Base-by-base conservation (phyloP, 30 jellyfish, hydroid and myxozoan genomes). In the Aurelia sp. region DNA sequence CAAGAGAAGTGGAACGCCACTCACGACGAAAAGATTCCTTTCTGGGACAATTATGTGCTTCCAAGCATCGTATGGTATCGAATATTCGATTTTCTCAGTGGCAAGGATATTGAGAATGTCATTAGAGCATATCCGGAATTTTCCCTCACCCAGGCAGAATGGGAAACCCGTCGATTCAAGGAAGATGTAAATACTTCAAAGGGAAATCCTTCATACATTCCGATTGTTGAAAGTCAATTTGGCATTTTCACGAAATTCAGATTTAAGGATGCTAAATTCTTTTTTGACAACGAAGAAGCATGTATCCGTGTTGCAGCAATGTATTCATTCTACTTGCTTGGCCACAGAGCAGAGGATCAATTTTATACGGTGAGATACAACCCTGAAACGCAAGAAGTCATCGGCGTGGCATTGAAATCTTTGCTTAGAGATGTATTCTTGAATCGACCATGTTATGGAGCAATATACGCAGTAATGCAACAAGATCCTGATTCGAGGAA, bases 251-350 rank as follows among this genome's bases (percentile, higher is more conserved):
- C 96, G 16, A 27, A 53, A 20, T 86, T 86, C 61, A 21, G 23
- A 13, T 86, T 86, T 22, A 17, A 59, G 18, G 78, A 66, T 65
- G 62, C 72, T 30, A 21, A 13, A 10, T 86, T 86, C 85, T 84
- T 86, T 23, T 53, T 31, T 13, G 84, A 66, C 8, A 74, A 86
- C 52, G 76, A 72, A 55, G 96, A 86, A 74, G 76, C 70, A 10
- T 86, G 96, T n/a, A 16, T 73, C 33, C 55, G 85, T 8, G 96
- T 86, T 9, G 86, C 81, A 57, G 96, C 96, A 58, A 76, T 87
- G 91, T 78, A 87, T 87, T 69, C 96, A 16, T 51, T 87, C 11
- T 87, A 33, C 53, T 48, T 87, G 10, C 62, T 87, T 19, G 91
- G 96, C 47, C 85, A 87, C 50, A 22, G 47, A 13, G 87, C 37